Evolutionary conservation across 2,113 vertebrate genomes (phyloP).

Genomic region (Notiomystis cincta): DNA sequence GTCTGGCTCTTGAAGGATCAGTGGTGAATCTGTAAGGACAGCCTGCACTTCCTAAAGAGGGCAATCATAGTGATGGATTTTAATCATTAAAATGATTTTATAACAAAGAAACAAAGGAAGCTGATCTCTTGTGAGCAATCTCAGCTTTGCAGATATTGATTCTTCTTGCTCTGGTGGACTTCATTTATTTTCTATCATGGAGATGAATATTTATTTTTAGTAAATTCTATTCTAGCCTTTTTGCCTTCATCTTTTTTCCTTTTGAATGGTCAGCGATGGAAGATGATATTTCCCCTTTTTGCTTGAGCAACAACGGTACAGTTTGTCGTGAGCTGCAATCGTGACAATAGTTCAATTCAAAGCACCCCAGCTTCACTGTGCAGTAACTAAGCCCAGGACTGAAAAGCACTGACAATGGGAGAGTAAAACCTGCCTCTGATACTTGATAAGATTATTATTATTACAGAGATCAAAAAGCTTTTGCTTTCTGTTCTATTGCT

Average conservation of each 20-base stretch:
- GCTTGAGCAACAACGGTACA: fast-evolving
- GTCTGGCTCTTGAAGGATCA: constrained; percentile 5
- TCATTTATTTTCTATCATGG: constrained; percentile 21
- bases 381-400: not conserved
- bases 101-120: constrained; percentile 63
- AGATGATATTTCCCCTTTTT: not conserved
- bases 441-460: constrained; percentile 67
- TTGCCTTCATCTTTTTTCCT: not conserved
- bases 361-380: not conserved
- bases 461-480: constrained; percentile 49
- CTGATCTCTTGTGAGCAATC: not conserved
- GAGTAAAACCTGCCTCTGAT: constrained; percentile 16
- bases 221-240: not conserved
- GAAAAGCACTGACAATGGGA: constrained; percentile 20
- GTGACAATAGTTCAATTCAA: not conserved
- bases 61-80: constrained; percentile 40
- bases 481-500: constrained; percentile 66
- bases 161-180: not conserved
- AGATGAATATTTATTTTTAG: constrained; percentile 13
- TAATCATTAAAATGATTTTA: constrained; percentile 61
- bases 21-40: not conserved
- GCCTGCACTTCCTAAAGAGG: not conserved
- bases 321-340: not conserved
- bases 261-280: not conserved
- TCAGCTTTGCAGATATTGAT: constrained; percentile 30